A percentile compares a stretch with the other conserved stretches of the same genome.
Evolutionary conservation across 2,888 invertebrate species (phyloP).

Genomic region (Tipula lateralis): DNA sequence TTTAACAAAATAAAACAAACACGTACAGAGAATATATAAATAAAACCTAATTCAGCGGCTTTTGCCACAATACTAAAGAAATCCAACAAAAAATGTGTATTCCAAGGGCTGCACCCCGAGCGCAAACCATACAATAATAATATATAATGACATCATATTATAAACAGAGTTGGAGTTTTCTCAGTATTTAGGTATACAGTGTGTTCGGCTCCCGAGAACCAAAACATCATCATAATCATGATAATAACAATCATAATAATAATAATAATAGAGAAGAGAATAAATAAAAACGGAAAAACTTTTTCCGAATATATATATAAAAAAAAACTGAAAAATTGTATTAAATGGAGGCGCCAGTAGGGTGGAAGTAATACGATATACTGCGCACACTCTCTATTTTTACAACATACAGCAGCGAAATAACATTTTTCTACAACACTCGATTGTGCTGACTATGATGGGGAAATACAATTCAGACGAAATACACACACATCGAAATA

Average conservation of each 20-base stretch:
- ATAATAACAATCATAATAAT: not conserved
- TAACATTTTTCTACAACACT: not conserved
- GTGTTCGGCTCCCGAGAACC: not conserved
- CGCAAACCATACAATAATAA: not conserved
- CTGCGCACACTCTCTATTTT: not conserved
- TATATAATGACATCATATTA: not conserved
- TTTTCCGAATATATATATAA: not conserved
- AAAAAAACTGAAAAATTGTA: not conserved
- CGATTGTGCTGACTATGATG: not conserved
- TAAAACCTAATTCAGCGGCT: conserved; percentile 29
- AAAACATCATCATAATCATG: not conserved
- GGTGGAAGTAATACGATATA: not conserved
- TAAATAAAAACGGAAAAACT: not conserved
- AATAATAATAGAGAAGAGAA: conserved; percentile 19
- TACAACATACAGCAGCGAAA: not conserved
- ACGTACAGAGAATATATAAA: conserved; percentile 25
- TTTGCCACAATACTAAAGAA: conserved; percentile 29
- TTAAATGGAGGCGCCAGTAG: conserved; percentile 24
- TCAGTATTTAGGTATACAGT: too few species aligned
- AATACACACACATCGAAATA: not conserved
- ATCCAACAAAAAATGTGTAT: not conserved
- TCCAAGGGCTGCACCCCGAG: not conserved
- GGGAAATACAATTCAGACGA: not conserved
- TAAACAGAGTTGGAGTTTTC: not conserved
- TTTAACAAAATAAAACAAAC: not conserved